Conservation (phyloP, 2,113 vertebrate genomes). For the Gopherus evgoodei region DNA sequence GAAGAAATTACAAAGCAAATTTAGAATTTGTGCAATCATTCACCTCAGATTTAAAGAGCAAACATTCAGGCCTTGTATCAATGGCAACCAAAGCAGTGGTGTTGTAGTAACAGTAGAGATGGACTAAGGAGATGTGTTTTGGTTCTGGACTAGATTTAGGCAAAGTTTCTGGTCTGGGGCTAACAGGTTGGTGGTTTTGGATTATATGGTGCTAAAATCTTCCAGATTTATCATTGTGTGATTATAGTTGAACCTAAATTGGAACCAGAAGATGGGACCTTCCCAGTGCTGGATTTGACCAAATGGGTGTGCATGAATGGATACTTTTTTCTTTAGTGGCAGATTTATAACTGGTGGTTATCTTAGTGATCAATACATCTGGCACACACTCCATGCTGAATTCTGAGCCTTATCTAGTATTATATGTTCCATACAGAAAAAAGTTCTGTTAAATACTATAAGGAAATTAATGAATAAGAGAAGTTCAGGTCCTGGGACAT, state of each 20-base stretch:
- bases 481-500: background rate
- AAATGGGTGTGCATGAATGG: background rate
- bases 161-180: background rate
- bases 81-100: background rate
- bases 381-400: background rate
- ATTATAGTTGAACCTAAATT: background rate
- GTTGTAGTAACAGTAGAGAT: fast-evolving
- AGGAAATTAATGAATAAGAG: background rate
- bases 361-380: background rate
- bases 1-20: background rate
- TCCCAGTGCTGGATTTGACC: background rate
- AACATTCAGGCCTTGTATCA: background rate
- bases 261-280: background rate
- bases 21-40: background rate
- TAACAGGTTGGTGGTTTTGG: background rate
- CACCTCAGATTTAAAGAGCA: background rate
- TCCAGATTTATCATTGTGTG: background rate
- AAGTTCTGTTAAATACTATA: background rate
- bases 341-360: background rate
- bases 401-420: background rate
- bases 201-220: background rate
- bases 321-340: background rate
- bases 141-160: background rate
- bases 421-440: background rate
- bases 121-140: background rate